These are phyloP conservation scores for Anthonomus grandis DNA, from an alignment of 1,140 invertebrate species.

Conservation along the genomic window DNA sequence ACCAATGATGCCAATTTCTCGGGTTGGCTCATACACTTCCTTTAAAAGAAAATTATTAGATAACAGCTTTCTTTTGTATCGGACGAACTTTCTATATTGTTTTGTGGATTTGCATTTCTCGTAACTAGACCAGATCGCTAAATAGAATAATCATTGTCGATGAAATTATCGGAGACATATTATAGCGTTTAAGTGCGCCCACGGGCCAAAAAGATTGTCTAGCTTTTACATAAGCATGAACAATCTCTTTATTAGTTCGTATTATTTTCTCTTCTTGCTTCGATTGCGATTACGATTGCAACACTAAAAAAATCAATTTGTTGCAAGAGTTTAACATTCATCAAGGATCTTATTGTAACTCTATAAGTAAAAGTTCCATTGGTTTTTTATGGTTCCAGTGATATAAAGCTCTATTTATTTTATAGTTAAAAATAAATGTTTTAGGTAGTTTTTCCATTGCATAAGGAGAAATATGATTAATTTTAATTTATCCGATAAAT, in stretches of 20 bases:
- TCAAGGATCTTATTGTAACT: no score
- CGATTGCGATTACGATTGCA: no score
- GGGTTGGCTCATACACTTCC: slow-evolving; percentile 20
- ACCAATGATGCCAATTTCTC: slow-evolving; percentile 13
- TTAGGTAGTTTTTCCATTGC: no score
- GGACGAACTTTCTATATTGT: slow-evolving; percentile 18
- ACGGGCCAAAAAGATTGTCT: slow-evolving; percentile 3
- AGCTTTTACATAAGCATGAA: slow-evolving; percentile 8
- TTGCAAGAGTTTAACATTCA: no score
- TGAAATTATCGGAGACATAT: slow-evolving; percentile 12
- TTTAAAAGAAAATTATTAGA: slow-evolving; percentile 20
- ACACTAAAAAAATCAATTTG: no score
- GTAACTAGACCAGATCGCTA: slow-evolving; percentile 16
- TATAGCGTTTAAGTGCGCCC: slow-evolving; percentile 9
- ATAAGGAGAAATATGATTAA: no score
- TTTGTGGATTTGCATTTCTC: slow-evolving; percentile 15
- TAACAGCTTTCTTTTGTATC: slow-evolving; percentile 18
- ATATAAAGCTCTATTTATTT: no score
- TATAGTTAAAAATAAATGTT: no score
- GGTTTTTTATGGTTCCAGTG: no score
- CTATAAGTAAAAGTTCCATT: no score
- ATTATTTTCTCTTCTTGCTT: no score
- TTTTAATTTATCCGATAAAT: no score
- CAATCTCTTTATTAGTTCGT: slow-evolving; percentile 3
- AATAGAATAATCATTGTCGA: slow-evolving; percentile 13